These are phyloP conservation scores for Cecidostiba fungosa DNA, from an alignment of 2,888 invertebrate species.

Conservation along the genomic window DNA sequence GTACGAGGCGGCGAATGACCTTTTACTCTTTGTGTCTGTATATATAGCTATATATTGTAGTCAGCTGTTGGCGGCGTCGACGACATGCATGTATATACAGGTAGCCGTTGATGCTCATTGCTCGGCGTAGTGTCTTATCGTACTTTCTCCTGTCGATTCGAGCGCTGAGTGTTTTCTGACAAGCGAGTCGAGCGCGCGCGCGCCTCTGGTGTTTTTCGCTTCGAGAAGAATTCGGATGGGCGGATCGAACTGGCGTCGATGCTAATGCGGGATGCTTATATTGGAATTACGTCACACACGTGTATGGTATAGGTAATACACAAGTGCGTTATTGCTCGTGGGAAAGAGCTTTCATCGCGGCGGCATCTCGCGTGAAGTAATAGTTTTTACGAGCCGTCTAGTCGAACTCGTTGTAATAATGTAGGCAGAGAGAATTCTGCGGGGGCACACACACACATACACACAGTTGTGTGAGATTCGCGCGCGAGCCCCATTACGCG, in stretches of 20 bases:
- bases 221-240: slow-evolving; percentile 11
- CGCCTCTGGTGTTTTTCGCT: neutral
- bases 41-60: neutral
- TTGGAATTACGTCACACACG: slow-evolving; percentile 24
- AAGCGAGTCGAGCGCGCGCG: neutral
- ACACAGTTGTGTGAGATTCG: slow-evolving; percentile 8
- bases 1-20: slow-evolving; percentile 22
- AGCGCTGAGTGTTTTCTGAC: slow-evolving; percentile 21
- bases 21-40: slow-evolving; percentile 11
- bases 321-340: slow-evolving; percentile 35
- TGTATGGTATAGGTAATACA: neutral
- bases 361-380: slow-evolving; percentile 28
- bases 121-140: neutral
- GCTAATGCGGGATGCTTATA: slow-evolving; percentile 23
- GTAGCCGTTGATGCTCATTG: slow-evolving; percentile 6
- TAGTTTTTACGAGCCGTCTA: slow-evolving; percentile 40
- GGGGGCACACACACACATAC: neutral
- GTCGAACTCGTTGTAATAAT: slow-evolving; percentile 14
- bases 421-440: slow-evolving; percentile 23
- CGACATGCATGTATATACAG: neutral
- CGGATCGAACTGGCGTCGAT: neutral
- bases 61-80: neutral
- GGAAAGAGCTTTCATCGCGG: slow-evolving; percentile 52
- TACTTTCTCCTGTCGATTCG: slow-evolving; percentile 53
- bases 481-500: slow-evolving; percentile 36